Conservation (phyloP, 2,113 vertebrate species). For the Crotalus viridis region DNA sequence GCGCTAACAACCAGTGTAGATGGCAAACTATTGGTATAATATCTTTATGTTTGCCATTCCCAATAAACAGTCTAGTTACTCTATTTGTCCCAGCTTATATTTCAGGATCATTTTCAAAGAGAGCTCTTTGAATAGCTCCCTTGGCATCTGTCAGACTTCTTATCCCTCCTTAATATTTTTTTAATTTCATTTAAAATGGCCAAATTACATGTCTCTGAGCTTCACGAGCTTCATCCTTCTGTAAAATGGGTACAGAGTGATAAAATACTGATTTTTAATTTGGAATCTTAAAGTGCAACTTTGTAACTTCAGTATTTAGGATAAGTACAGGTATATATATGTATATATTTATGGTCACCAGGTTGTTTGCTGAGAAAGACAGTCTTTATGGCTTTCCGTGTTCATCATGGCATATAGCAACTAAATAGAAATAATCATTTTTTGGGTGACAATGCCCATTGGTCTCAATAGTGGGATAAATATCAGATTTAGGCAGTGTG, state of each 20-base stretch:
- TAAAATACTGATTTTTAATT: background rate
- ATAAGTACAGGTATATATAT: background rate
- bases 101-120: background rate
- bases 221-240: background rate
- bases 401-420: background rate
- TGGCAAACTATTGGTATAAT: background rate
- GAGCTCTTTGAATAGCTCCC: background rate
- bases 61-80: background rate
- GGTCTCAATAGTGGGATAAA: background rate
- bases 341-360: no score
- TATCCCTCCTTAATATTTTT: background rate
- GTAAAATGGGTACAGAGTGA: background rate
- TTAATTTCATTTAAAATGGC: background rate
- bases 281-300: background rate
- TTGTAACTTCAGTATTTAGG: background rate
- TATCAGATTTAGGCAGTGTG: no score
- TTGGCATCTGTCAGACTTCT: background rate
- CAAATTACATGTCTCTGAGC: background rate
- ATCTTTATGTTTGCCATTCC: background rate
- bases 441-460: background rate
- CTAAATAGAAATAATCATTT: background rate
- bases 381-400: no score
- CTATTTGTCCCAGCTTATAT: background rate
- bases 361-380: no score
- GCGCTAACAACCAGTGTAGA: background rate